Conservation (phyloP, 2,888 invertebrate species). For the Gari tellinella region DNA sequence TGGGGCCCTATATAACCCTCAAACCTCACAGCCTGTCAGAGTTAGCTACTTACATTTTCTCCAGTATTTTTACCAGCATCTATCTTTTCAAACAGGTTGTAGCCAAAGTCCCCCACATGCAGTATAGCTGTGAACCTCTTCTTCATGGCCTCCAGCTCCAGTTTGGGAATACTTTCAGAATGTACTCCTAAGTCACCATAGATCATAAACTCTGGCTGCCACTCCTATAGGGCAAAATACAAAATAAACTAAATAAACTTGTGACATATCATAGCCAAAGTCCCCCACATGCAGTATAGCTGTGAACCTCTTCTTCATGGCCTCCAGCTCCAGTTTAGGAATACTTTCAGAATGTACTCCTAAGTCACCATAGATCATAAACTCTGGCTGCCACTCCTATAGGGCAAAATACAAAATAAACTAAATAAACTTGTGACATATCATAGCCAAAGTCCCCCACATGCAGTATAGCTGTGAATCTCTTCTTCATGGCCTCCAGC, state of each 20-base stretch:
- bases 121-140: conserved; percentile 68
- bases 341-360: conserved; percentile 66
- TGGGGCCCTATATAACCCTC: no score
- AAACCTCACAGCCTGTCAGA: no score
- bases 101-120: conserved; percentile 76
- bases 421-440: no score
- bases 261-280: conserved; percentile 72
- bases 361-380: conserved; percentile 74
- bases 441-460: conserved; percentile 76
- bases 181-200: conserved; percentile 74
- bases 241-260: no score
- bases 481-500: conserved; percentile 55
- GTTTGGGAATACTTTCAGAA: conserved; percentile 56
- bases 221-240: conserved; percentile 39
- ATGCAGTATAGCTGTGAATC: conserved; percentile 71
- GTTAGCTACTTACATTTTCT: conserved; percentile 61
- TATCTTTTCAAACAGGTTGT: conserved; percentile 62
- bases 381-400: conserved; percentile 58
- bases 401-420: no score
- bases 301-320: conserved; percentile 60
- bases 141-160: conserved; percentile 59
- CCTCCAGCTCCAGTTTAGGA: conserved; percentile 57
- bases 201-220: conserved; percentile 66
- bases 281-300: conserved; percentile 76
- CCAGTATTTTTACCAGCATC: conserved; percentile 30